phyloP scores from a whole-genome alignment of 64 coral and sea anemone genomes.

The Orbicella faveolata region DNA sequence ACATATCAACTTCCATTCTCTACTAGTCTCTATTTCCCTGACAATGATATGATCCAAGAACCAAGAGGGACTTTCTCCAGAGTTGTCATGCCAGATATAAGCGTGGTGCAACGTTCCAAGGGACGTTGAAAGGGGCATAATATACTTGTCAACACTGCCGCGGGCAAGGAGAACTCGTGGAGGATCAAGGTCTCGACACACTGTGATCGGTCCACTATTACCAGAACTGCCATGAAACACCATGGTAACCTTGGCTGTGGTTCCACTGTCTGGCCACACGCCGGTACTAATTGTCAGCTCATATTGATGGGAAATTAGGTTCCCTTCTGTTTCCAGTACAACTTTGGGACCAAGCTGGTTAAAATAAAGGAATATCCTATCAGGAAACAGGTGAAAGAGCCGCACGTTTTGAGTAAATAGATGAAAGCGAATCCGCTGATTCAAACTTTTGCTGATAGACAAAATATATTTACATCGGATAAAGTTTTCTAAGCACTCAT shows the following conservation, averaged over 20 bases:
- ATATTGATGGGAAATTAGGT: background rate
- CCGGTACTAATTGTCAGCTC: constrained; percentile 5
- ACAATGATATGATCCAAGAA: no score
- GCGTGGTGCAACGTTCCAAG: constrained; percentile 9
- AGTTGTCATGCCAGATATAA: constrained; percentile 33
- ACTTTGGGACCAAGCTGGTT: background rate
- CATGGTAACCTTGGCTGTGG: constrained; percentile 21
- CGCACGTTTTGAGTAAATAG: no score
- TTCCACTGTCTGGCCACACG: constrained; percentile 22
- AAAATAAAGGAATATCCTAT: background rate
- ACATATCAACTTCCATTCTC: no score
- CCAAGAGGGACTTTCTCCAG: constrained; percentile 9
- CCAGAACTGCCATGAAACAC: background rate
- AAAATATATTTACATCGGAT: no score
- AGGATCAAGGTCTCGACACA: background rate
- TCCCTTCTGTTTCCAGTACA: background rate
- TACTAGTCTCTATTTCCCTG: no score
- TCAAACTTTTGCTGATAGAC: no score
- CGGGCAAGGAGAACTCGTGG: background rate
- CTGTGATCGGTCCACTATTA: background rate
- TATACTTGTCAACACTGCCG: background rate
- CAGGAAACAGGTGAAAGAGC: no score
- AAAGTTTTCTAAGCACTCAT: background rate
- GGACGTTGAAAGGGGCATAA: background rate
- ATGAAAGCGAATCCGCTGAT: no score